phyloP scores from a whole-genome alignment of 53 echinoderm and acorn worm species.

The Hippasteria phrygiana region DNA sequence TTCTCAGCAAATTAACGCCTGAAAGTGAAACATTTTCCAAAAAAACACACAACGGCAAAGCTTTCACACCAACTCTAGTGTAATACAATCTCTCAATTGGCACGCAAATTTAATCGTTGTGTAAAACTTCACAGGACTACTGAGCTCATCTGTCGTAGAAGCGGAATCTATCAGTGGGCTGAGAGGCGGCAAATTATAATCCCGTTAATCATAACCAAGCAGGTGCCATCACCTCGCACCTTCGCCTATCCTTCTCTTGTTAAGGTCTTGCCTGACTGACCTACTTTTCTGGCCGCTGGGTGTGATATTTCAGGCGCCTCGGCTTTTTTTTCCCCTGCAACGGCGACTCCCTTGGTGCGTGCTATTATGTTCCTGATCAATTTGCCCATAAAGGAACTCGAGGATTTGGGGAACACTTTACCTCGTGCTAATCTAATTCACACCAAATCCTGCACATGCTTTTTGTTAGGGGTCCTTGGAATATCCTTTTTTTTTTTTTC shows the following conservation, averaged over 20 bases:
- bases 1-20: neutral
- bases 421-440: slow-evolving; percentile 58
- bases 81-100: slow-evolving; percentile 12
- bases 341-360: slow-evolving; percentile 17
- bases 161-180: neutral
- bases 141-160: neutral
- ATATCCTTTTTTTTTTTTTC: neutral
- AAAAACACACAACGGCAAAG: neutral
- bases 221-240: slow-evolving; percentile 32
- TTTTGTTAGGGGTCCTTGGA: neutral
- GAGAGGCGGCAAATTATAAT: slow-evolving; percentile 36
- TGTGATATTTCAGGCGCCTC: neutral
- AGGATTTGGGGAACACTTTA: slow-evolving; percentile 4
- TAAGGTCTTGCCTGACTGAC: slow-evolving; percentile 8
- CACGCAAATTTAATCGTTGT: neutral
- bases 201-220: slow-evolving; percentile 22
- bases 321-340: neutral
- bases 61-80: neutral
- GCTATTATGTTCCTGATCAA: slow-evolving; percentile 53
- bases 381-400: slow-evolving; percentile 25
- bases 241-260: slow-evolving; percentile 29
- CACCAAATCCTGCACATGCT: slow-evolving; percentile 48
- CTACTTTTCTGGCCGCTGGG: neutral
- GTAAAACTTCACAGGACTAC: slow-evolving; percentile 45
- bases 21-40: neutral